Evolutionary conservation across 2,888 invertebrate genomes (phyloP).

Genomic region (Elgonia sp.): DNA sequence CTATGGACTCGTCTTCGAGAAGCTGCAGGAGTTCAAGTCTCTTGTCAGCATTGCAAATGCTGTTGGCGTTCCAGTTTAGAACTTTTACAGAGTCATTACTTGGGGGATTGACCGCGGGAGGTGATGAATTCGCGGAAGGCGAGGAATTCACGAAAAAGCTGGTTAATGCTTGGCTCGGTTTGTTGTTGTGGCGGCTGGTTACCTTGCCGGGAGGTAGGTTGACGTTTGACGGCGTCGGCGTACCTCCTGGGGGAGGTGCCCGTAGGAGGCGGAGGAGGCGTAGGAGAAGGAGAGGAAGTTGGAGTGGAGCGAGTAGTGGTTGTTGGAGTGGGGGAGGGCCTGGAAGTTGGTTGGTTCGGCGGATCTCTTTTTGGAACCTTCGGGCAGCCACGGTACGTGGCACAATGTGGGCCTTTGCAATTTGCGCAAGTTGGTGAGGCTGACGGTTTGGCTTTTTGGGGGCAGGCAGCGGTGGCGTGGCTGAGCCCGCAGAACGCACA

Average conservation of each 20-base stretch:
- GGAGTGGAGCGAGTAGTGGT: neutral
- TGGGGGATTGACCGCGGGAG: neutral
- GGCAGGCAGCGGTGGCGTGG: slow-evolving; percentile 31
- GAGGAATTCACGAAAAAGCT: neutral
- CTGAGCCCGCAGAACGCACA: slow-evolving; percentile 44
- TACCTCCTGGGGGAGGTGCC: neutral
- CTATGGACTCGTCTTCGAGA: neutral
- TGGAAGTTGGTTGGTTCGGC: neutral
- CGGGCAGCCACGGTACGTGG: neutral
- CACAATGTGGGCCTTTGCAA: slow-evolving; percentile 49
- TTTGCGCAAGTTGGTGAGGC: slow-evolving; percentile 20
- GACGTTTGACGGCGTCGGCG: neutral
- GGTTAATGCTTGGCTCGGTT: neutral
- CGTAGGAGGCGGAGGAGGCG: neutral
- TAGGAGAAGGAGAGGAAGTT: neutral
- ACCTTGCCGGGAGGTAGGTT: neutral
- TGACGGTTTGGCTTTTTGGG: slow-evolving; percentile 7
- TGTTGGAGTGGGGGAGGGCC: neutral
- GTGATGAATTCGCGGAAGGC: neutral
- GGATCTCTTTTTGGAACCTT: neutral
- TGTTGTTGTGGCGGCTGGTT: neutral
- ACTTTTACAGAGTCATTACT: neutral
- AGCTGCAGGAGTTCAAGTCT: neutral
- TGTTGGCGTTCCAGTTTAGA: neutral
- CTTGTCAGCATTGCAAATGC: neutral